Percentiles rank a stretch among this genome's conserved stretches.
Evolutionary conservation across 2,113 vertebrate genomes (phyloP).

Genomic region (Arizona elegans): DNA sequence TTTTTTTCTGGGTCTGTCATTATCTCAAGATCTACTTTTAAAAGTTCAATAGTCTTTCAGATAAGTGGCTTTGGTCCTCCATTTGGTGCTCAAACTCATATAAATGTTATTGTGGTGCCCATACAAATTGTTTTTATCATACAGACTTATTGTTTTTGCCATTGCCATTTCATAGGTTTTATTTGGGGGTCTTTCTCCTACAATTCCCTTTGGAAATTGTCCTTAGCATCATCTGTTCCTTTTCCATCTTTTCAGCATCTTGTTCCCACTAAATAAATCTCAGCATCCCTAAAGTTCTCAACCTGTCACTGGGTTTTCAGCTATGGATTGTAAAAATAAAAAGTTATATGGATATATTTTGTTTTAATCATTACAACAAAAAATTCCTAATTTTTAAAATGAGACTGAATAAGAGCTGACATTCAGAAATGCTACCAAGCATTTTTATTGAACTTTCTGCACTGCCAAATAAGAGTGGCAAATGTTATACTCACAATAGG

Average conservation of each 20-base stretch:
- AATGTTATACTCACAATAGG: constrained; percentile 13
- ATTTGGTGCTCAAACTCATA: not conserved
- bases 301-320: not conserved
- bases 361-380: not conserved
- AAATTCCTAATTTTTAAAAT: not conserved
- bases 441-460: constrained; percentile 25
- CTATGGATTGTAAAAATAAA: not conserved
- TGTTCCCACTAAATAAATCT: not conserved
- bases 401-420: not conserved
- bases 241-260: not conserved
- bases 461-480: constrained; percentile 26
- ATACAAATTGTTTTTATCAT: not conserved
- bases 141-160: not conserved
- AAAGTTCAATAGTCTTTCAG: not conserved
- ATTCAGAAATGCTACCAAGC: constrained; percentile 4
- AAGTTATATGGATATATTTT: not conserved
- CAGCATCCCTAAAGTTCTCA: not conserved
- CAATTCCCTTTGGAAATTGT: not conserved
- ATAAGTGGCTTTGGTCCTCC: not conserved
- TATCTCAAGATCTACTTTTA: not conserved
- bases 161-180: not conserved
- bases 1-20: not conserved
- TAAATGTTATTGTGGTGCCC: not conserved
- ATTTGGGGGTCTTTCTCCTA: not conserved
- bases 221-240: not conserved